Evolutionary conservation across 2,797 vertebrate genomes (phyloP), one percentile per base, ranked within the genome.

Genomic region (Brachymystax lenok): DNA sequence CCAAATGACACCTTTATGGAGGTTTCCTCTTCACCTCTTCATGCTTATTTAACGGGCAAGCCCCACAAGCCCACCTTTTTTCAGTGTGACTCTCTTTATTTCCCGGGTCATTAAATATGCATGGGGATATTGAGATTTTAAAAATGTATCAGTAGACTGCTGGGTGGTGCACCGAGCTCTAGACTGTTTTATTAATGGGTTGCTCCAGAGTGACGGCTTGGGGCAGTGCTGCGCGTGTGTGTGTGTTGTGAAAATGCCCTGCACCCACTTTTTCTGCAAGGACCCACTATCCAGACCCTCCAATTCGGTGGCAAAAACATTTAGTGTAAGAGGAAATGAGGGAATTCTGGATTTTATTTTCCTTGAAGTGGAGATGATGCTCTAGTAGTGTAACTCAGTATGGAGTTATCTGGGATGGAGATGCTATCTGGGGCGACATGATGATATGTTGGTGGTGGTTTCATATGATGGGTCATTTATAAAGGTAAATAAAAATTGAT

Each of bases 51-150:
- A 27, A 21, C 24, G 0, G 66, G 5, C 14, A 63, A 72, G 13
- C 63, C 40, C 16, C n/a, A 4, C 19, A 28, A 70, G 10, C 63
- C 40, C 16, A 28, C 24, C 1, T n/a, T 64, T 66, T 75, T 59
- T 16, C n/a, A 51, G 14, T 27, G 7, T 19, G 33, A 71, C 68
- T 68, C 35, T 75, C 13, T 33, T 3, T 73, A 17, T 76, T 73
- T 71, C 21, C 19, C n/a, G 0, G n/a, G 27, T 74, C 63, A 78
- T 84, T 30, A 82, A 89, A 88, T 83, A 87, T 88, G 79, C 69
- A 89, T 74, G 70, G 67, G 79, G 69, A 86, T 74, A 82, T 50
- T 78, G 52, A 77, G 69, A 77, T 77, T 84, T 90, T 66, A 87
- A 88, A 83, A 81, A 90, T 79, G 81, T 71, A 90, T 82, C 75